These are phyloP conservation scores for Brienomyrus brachyistius DNA, from an alignment of 2,113 vertebrate species.

Conservation along the genomic window DNA sequence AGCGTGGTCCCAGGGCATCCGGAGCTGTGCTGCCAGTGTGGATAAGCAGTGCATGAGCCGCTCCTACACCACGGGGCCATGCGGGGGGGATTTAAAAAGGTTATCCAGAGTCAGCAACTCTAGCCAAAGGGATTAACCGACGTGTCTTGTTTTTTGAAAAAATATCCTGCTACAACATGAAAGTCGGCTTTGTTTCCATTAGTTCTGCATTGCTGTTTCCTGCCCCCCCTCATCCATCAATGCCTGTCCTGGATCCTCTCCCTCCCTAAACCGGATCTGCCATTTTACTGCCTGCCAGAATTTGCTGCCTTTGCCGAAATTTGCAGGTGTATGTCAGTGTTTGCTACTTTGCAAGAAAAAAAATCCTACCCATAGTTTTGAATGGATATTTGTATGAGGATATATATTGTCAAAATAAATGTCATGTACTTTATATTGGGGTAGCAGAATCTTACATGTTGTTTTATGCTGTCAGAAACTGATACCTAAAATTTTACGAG, in stretches of 20 bases:
- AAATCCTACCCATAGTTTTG: not conserved
- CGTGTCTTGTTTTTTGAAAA: constrained; percentile 51
- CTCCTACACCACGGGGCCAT: constrained; percentile 33
- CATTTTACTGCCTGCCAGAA: not conserved
- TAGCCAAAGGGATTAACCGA: constrained; percentile 61
- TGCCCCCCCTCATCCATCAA: not conserved
- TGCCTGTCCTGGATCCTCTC: not conserved
- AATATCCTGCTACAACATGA: constrained; percentile 51
- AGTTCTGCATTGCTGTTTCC: constrained; percentile 22
- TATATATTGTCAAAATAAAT: too few species aligned
- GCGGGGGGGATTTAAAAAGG: constrained; percentile 53
- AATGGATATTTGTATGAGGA: not conserved
- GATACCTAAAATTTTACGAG: too few species aligned
- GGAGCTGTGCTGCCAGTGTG: constrained; percentile 22
- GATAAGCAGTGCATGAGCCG: constrained; percentile 32
- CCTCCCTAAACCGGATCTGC: not conserved
- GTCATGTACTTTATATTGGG: too few species aligned
- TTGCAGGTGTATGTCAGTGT: not conserved
- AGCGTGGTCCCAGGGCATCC: constrained; percentile 12
- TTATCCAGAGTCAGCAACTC: constrained; percentile 70
- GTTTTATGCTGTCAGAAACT: too few species aligned
- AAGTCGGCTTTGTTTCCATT: constrained; percentile 28
- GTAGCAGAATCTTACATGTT: too few species aligned
- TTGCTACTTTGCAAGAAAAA: not conserved
- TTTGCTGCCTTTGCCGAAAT: not conserved